Evolutionary conservation across 2,113 vertebrate species (phyloP), one percentile per base, ranked within the genome.

Genomic region (Cariama cristata): DNA sequence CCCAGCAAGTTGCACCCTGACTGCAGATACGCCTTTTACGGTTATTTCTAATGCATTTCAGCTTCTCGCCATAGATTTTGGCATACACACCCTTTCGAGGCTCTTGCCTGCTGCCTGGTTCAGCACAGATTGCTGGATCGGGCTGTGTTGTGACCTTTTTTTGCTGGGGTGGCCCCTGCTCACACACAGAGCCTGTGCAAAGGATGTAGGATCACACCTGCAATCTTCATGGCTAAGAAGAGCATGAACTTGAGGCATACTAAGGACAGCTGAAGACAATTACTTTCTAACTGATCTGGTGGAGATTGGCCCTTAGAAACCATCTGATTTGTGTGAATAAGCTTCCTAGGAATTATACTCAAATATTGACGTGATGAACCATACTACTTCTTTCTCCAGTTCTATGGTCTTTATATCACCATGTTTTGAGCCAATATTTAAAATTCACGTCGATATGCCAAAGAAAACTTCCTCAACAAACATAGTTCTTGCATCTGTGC

Each of bases 401-500:
- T 86, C 71, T 83, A n/a, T 63, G 38, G 72, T 60, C 73, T 91
- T 93, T 72, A 90, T 73, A 50, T 90, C 8, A 11, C 66, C 13
- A 8, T 91, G 50, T 75, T 84, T 77, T 77, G 55, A 74, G 83
- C 50, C 53, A 42, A 3, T 67, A 93, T 62, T 84, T 42, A 7
- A 32, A 75, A 53, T 87, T 84, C 45, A 12, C 33, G 21, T 53
- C 0, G 0, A 68, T 77, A 90, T 9, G 83, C 94, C 90, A 97
- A 96, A 64, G 74, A 94, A 94, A 94, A 95, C 76, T 96, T 91
- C 90, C 92, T 93, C 63, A 63, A 69, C 75, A 91, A 93, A 67
- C 69, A 81, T 9, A 64, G 80, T 58, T 91, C 33, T 56, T 79
- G 69, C 93, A 95, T 95, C 90, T 97, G 89, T 96, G 94, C 85